Conservation (phyloP, 2,888 invertebrate species). For the Stictocephala bisonia region DNA sequence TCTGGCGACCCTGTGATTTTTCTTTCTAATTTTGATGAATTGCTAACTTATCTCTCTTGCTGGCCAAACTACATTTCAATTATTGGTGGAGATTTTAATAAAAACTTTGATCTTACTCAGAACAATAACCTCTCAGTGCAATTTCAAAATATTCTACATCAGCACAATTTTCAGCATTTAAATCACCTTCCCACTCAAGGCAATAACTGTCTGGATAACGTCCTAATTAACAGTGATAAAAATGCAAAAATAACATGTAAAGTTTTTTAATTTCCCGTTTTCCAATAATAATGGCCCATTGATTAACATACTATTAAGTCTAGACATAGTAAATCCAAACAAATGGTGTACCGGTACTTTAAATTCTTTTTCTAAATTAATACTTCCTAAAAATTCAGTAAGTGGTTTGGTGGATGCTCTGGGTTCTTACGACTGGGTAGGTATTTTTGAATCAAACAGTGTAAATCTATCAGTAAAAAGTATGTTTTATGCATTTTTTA, state of each 20-base stretch:
- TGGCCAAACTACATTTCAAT: neutral
- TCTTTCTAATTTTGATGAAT: neutral
- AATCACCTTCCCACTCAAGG: neutral
- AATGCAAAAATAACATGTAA: neutral
- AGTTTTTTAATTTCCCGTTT: neutral
- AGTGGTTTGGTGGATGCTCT: neutral
- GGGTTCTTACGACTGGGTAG: neutral
- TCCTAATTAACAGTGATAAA: neutral
- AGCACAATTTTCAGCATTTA: neutral
- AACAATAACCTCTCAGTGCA: neutral
- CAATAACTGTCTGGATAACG: neutral
- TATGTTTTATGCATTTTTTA: neutral
- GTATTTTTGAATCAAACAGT: neutral
- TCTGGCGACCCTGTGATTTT: neutral
- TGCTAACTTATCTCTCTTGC: too few relatives aligned
- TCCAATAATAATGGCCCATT: neutral
- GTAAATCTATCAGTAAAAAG: neutral
- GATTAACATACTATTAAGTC: neutral
- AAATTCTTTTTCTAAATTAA: neutral
- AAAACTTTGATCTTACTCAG: neutral
- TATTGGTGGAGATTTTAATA: neutral
- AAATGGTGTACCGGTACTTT: neutral
- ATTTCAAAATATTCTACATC: neutral
- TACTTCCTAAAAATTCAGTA: neutral
- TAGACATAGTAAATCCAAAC: neutral